These are phyloP conservation scores for Rhinolophus ferrumequinum DNA, from an alignment of 2,113 vertebrate genomes.

Conservation along the genomic window DNA sequence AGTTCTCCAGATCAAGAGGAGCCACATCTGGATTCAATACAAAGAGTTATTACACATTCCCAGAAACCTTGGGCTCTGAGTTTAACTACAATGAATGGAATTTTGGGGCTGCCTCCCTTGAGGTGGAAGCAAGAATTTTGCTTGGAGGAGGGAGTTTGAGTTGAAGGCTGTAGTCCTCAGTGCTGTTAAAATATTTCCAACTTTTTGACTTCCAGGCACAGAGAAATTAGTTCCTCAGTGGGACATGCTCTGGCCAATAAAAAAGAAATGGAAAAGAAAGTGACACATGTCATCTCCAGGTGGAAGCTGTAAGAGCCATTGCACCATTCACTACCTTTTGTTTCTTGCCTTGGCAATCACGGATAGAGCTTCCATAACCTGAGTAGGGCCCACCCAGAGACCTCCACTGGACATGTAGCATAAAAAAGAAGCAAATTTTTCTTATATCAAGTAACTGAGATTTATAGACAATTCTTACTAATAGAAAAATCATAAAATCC, in stretches of 20 bases:
- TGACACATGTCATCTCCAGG: not conserved
- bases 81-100: constrained; percentile 23
- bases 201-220: constrained; percentile 50
- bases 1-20: constrained; percentile 5
- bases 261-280: constrained; percentile 48
- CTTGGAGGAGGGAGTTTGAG: not conserved
- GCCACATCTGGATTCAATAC: not conserved
- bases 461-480: not conserved
- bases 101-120: not conserved
- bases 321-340: constrained; percentile 30
- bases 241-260: not conserved
- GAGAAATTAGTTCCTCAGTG: not conserved
- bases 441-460: not conserved
- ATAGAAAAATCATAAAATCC: not conserved
- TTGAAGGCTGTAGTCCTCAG: not conserved
- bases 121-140: not conserved
- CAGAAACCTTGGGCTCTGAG: not conserved
- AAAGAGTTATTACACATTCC: not conserved
- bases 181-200: constrained; percentile 27
- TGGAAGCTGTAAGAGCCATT: not conserved
- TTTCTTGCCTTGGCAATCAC: constrained; percentile 44
- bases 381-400: not conserved
- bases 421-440: constrained; percentile 34
- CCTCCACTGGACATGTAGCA: not conserved
- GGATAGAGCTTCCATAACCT: not conserved